phyloP scores from a whole-genome alignment of 2,113 vertebrate genomes.

The Chlorocebus sabaeus region DNA sequence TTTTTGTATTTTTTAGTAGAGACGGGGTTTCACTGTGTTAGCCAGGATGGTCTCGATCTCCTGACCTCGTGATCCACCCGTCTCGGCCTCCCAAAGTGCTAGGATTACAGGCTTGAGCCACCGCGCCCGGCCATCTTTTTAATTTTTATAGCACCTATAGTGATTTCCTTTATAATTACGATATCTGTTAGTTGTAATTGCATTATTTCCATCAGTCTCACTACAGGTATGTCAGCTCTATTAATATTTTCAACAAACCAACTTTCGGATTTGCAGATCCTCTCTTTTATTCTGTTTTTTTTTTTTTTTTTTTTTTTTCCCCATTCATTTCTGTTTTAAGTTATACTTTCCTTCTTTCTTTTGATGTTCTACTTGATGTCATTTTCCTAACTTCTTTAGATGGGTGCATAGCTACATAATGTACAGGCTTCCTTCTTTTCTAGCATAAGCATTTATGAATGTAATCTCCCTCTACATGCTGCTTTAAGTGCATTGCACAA shows the following conservation, averaged over 20 bases:
- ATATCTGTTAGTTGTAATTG: background rate
- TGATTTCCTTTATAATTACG: background rate
- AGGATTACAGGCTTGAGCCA: too few species aligned
- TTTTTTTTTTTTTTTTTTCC: too few species aligned
- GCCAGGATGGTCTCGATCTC: too few species aligned
- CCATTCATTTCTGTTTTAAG: background rate
- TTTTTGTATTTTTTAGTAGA: too few species aligned
- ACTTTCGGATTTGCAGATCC: background rate
- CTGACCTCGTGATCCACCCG: too few species aligned
- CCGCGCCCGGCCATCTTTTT: too few species aligned
- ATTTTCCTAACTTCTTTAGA: background rate
- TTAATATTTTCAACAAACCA: background rate
- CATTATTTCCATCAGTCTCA: background rate
- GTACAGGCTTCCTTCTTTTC: background rate
- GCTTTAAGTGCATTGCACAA: background rate
- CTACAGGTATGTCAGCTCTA: background rate
- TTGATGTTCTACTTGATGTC: background rate
- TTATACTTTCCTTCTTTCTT: background rate
- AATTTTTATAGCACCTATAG: background rate
- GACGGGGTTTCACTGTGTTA: too few species aligned
- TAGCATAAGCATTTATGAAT: background rate
- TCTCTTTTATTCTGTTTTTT: background rate
- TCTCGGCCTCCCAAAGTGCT: too few species aligned
- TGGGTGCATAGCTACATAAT: background rate
- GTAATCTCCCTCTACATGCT: background rate